phyloP scores from a whole-genome alignment of 37 sponge, comb jelly and placozoan genomes.

The Hormiphora californensis region DNA sequence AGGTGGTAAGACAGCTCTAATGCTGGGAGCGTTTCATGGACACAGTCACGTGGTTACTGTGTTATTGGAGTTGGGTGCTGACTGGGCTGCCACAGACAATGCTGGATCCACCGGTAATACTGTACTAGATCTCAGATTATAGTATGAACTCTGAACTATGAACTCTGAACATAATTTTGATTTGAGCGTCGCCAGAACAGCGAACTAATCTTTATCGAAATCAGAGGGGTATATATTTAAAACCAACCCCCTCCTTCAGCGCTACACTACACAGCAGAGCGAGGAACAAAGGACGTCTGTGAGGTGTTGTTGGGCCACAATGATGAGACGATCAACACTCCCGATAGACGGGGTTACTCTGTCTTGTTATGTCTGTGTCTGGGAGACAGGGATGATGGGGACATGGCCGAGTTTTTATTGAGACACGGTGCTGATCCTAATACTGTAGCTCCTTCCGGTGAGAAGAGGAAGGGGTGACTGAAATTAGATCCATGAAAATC shows the following conservation, averaged over 20 bases:
- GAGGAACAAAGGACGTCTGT: background rate
- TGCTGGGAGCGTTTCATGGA: conserved; percentile 16
- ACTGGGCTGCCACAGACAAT: conserved; percentile 16
- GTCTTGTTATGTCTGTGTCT: background rate
- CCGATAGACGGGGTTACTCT: background rate
- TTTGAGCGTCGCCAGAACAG: no score
- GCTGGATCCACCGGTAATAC: background rate
- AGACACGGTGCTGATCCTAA: conserved; percentile 15
- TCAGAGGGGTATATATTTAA: no score
- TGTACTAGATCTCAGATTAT: no score
- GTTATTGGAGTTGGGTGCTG: conserved; percentile 11
- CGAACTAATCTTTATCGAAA: no score
- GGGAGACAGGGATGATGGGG: background rate
- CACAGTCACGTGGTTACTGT: background rate
- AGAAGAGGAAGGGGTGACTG: no score
- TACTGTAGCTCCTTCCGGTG: background rate
- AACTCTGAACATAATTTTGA: no score
- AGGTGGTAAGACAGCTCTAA: conserved; percentile 48
- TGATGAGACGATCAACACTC: conserved; percentile 4
- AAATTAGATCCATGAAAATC: no score
- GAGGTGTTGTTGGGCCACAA: background rate
- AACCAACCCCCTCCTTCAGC: background rate
- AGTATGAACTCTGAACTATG: no score
- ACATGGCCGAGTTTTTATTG: conserved; percentile 1
- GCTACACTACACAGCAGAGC: conserved; percentile 31